Base-by-base conservation (phyloP, 1,140 invertebrate species). In the Adelges cooleyi region DNA sequence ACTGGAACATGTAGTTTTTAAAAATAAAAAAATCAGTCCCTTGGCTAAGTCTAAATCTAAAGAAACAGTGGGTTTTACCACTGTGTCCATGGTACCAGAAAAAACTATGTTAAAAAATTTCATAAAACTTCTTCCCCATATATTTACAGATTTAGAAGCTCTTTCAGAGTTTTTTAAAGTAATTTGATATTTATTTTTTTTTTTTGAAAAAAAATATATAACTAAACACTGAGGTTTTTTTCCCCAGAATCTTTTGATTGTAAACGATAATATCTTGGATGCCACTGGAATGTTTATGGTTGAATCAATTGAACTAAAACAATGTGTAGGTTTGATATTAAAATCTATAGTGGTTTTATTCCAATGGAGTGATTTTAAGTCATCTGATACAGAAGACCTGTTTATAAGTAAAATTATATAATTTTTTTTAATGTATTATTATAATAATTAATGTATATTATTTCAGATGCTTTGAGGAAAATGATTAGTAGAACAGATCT, bases 1-100 rank as follows among this genome's bases (percentile, higher is more conserved):
- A 71, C 62, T 79, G n/a, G 71, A 73, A 9, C 73, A 76, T 66
- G 66, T 56, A 42, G 42, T 62, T 48, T 62, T 62, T 62, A 62
- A 62, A 48, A 46, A 62, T 13, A 62, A 62, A 62, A 62, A 20
- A 11, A 17, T 33, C 0, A 62, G 56, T 33, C 56, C 23, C 20
- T 9, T 62, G 2, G 5, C 18, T 62, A 62, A 62, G 46, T 29
- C 22, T 20, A 62, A 62, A 33, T 33, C 56, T 8, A 62, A 62
- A 29, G 56, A 62, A 17, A 62, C 18, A 5, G 15, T 62, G 3
- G 56, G 56, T 27, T 46, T 62, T 62, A 62, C 11, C 49, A 69
- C 66, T 42, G 62, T 70, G 42, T 67, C 67, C 20, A 40, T 67
- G 18, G 66, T 68, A 29, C 51, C 68, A 11, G 15, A 68, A 10